A percentile compares a stretch with the other conserved stretches of the same genome.
These are phyloP conservation scores for Dendrocincla fuliginosa DNA, from an alignment of 2,797 vertebrate genomes.

Conservation along the genomic window DNA sequence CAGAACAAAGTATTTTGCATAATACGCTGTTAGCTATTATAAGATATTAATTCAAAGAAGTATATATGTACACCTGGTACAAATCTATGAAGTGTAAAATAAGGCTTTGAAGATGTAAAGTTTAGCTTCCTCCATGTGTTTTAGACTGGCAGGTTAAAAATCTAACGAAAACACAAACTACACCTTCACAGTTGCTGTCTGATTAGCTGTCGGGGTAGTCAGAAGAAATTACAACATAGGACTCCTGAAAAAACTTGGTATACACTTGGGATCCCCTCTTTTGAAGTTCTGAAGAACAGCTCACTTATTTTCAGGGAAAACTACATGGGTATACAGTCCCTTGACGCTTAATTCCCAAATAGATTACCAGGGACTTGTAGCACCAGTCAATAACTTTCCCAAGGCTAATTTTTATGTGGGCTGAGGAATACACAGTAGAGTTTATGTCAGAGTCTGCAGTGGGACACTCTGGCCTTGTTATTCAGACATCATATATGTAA, in stretches of 20 bases:
- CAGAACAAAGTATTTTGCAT: not conserved
- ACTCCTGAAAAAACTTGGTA: not conserved
- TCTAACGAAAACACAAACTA: not conserved
- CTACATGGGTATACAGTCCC: not conserved
- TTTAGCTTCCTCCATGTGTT: not conserved
- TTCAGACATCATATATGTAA: conserved; percentile 80
- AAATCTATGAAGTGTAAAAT: not conserved
- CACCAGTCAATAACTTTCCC: not conserved
- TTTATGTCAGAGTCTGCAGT: conserved; percentile 5
- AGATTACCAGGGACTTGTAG: conserved; percentile 2
- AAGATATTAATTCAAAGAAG: not conserved
- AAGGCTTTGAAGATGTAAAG: not conserved
- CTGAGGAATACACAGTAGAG: not conserved
- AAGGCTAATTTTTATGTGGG: not conserved
- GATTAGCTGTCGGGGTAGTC: not conserved
- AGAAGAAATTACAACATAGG: not conserved
- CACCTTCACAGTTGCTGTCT: not conserved
- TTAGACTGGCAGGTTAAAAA: not conserved
- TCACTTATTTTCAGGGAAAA: not conserved
- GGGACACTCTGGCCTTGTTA: conserved; percentile 61
- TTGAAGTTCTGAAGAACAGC: not conserved
- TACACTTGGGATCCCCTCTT: not conserved
- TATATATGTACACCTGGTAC: not conserved
- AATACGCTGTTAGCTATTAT: not conserved
- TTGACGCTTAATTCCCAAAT: not conserved